Base-by-base conservation (phyloP, 2,888 invertebrate species). In the Drosophila greeni region DNA sequence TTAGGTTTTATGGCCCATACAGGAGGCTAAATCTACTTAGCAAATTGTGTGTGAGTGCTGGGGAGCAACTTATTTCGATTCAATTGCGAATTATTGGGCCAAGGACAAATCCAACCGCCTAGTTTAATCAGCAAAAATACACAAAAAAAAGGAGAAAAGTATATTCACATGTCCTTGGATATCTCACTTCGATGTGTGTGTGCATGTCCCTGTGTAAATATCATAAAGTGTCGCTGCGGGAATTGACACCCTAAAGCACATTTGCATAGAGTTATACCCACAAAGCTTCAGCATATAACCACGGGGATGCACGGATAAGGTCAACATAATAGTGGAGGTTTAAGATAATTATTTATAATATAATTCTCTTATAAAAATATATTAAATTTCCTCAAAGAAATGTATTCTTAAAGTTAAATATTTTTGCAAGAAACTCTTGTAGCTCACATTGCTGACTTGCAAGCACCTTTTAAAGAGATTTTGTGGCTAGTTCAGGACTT, bases 61-160 rank as follows among this genome's bases (percentile, higher is more conserved):
- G 33, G 33, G 20, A 53, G 18, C 8, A 47, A 20, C 53, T 53
- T 37, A 29, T 37, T 37, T 20, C 20, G 12, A 56, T 16, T 61
- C 40, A 51, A 34, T 62, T 37, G 33, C 61, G 26, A 20, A 33
- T 49, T 49, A 61, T 61, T 61, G 26, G 40, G 31, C 43, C 66
- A 69, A 51, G 58, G 43, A 40, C 69, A 59, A 59, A 75, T 62
- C 60, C 57, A 66, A 66, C 26, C 65, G 74, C 72, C 65, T 64
- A 66, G 65, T 64, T 79, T 83, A 79, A 79, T 79, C 83, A 78
- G 83, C 72, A 73, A 74, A 72, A 77, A 75, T 75, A 81, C 78
- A 75, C 6, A 29, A 2, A 40, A 9, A 42, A 29, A 5, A 26
- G 16, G 2, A 40, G 2, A 26, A 12, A 45, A 5, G 11, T 42